Evolutionary conservation across 2,888 invertebrate species (phyloP), one percentile per base, ranked within the genome.

Genomic region (Euspilapteryx auroguttella): DNA sequence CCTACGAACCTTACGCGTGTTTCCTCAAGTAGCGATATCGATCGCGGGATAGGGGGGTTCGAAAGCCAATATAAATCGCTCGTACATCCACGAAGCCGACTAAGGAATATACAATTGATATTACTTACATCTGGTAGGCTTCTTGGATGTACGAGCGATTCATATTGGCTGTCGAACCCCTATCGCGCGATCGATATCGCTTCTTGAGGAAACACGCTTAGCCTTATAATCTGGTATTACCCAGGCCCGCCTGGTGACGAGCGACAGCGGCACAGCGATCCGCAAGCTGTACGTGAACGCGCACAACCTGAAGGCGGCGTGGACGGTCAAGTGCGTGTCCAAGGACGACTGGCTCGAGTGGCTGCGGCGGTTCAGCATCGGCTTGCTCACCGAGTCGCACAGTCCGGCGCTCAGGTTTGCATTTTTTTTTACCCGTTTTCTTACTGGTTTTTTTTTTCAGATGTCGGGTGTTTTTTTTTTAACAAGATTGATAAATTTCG

Each of bases 331-430:
- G 29, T 80, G 94, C 34, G 94, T 96, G 1, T 95, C 95, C 1
- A 95, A 95, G 56, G 98, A 99, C 45, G 99, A 99, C 63, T 99
- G 99, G 99, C 78, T 96, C 25, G 97, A 98, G 56, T 99, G 98
- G 99, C 64, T 98, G 28, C 79, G 93, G 24, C 81, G 94, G 24
- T 79, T 99, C 32, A 94, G 94, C 34, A 91, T 95, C 37, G 96
- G 95, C 28, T 76, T 99, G 15, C 78, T 99, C 6, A 94, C 95
- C 40, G 94, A 96, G 52, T 96, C 96, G 0, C 94, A 96, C 2
- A 95, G 95, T 17, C 94, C 96, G 4, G 95, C 97, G 0, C 66
- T 99, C 13, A 80, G 84, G 80, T 79, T 38, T 27, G 30, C 31
- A 13, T 15, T 15, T 21, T 10, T 12, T 2, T 20, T 13, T 15